Evolutionary conservation across 2,113 vertebrate species (phyloP).

Genomic region (Manacus vitellinus): DNA sequence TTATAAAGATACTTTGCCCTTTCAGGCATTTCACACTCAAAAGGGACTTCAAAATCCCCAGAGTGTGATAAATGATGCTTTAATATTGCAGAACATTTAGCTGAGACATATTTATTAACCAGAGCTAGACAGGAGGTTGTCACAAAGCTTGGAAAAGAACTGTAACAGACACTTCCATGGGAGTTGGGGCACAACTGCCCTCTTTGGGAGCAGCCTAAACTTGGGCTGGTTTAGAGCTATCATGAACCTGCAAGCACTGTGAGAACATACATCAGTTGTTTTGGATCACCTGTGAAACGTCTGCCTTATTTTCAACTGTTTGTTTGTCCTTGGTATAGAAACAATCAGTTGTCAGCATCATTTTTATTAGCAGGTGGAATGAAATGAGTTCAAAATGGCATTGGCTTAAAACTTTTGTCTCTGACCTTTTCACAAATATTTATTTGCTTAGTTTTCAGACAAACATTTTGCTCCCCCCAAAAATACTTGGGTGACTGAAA

Average conservation of each 20-base stretch:
- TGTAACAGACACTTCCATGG: not conserved
- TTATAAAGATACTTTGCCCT: not conserved
- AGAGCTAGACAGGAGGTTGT: not conserved
- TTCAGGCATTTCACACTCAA: not conserved
- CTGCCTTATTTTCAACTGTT: not conserved
- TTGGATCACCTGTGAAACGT: not conserved
- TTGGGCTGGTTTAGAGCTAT: not conserved
- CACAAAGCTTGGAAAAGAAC: not conserved
- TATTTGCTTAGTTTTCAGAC: not conserved
- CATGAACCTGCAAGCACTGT: not conserved
- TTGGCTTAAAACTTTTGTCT: not conserved
- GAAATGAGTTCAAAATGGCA: not conserved
- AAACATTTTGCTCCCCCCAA: not conserved
- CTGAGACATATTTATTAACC: not conserved
- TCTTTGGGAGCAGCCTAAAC: not conserved
- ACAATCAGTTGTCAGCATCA: not conserved
- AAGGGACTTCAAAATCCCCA: not conserved
- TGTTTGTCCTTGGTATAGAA: not conserved
- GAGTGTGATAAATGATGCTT: not conserved
- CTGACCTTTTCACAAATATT: not conserved
- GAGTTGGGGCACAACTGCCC: not conserved
- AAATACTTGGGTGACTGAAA: not conserved
- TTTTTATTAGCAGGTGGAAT: not conserved
- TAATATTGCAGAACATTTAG: not conserved
- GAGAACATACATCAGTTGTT: not conserved